Evolutionary conservation across 2,888 invertebrate species (phyloP), one percentile per base, ranked within the genome.

Genomic region (Tenthredo amoena): DNA sequence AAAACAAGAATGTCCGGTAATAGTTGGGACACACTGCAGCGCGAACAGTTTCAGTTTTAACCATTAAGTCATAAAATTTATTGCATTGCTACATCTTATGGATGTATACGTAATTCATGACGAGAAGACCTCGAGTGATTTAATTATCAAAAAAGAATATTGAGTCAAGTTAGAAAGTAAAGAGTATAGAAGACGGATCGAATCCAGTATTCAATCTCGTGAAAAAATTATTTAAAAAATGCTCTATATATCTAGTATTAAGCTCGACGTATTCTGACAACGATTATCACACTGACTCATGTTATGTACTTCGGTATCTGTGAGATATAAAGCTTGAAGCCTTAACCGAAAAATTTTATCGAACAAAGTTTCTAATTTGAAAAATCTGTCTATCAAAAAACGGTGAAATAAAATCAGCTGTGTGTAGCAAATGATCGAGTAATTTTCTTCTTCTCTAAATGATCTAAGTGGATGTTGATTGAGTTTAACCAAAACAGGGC

Each of bases 1-100:
- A 50, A 58, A 81, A 81, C 79, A 58, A 81, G 79, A 81, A 81
- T 81, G 62, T 81, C 62, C 79, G 58, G 62, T 81, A 58, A n/a
- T 81, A 47, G 62, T 81, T 62, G 40, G 31, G 34, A 34, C 21
- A 18, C 10, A 1, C 26, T 40, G 21, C 37, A 18, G 43, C 76
- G 31, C 47, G 18, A 77, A 31, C 62, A 37, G 18, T 77, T 21
- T 77, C 34, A 34, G 18, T 31, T 55, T 50, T 18, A 55, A 77
- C 1, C 55, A 50, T n/a, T 62, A 15, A 77, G 31, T 47, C 37
- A 5, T 50, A 50, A 5, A 0, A 21, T 58, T 81, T 37, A 40
- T 72, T 21, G 40, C 40, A 72, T 40, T 40, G 7, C 10, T 72
- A 21, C 21, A 21, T 72, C 37, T 21, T n/a, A 10, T 72, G 21